Conservation (phyloP, 2,797 vertebrate genomes). For the Gallinago nigripennis region DNA sequence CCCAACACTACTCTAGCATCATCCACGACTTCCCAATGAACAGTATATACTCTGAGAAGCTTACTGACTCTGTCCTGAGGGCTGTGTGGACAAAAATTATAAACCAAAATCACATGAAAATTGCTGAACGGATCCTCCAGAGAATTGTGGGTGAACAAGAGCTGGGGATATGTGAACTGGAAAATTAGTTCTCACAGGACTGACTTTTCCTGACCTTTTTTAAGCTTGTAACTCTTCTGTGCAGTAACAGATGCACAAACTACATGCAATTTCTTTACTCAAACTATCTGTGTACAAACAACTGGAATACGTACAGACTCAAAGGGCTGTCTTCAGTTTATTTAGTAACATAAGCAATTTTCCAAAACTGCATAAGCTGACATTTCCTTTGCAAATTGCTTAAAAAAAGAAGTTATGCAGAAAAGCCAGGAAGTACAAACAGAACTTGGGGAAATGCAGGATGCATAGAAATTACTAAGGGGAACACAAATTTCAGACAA, state of each 20-base stretch:
- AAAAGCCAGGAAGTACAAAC: constrained; percentile 41
- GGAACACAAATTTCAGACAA: constrained; percentile 24
- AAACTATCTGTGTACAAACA: background rate
- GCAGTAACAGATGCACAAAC: background rate
- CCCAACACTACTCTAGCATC: background rate
- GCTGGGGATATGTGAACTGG: background rate
- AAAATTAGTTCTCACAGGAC: background rate
- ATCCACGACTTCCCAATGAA: background rate
- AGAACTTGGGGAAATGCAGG: constrained; percentile 10
- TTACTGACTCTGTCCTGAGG: background rate
- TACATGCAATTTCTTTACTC: constrained; percentile 4
- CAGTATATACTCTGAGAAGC: background rate
- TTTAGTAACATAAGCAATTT: constrained; percentile 23
- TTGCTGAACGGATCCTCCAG: background rate
- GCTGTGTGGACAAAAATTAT: background rate
- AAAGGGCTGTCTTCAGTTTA: background rate
- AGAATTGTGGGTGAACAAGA: background rate
- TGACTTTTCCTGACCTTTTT: background rate
- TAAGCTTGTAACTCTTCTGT: background rate
- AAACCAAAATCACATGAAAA: background rate
- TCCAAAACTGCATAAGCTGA: constrained; percentile 9
- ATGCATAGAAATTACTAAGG: constrained; percentile 24
- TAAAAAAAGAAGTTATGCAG: background rate
- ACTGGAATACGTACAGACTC: background rate
- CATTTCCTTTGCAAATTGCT: constrained; percentile 42